These are phyloP conservation scores for Hecatera dysodea DNA, from an alignment of 2,888 invertebrate genomes.

Conservation along the genomic window DNA sequence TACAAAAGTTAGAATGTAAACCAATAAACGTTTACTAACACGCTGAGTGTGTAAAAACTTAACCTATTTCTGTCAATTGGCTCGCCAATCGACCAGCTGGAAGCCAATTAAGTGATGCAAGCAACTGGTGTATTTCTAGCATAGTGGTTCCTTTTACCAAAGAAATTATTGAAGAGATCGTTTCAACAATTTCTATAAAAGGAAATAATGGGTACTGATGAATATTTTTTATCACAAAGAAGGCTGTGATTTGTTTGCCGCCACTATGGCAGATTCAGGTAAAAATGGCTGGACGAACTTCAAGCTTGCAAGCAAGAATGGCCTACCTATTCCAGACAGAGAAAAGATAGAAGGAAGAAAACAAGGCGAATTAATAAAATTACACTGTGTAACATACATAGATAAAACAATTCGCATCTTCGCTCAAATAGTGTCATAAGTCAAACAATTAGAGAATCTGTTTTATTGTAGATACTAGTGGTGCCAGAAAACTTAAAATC, in stretches of 20 bases:
- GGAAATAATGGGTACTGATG: neutral
- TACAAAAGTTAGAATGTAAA: constrained; percentile 7
- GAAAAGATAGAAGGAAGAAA: neutral
- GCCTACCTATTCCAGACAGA: too few species aligned
- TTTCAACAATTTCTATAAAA: neutral
- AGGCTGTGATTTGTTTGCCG: neutral
- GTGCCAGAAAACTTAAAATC: too few species aligned
- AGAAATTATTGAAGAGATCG: too few species aligned
- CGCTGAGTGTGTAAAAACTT: constrained; percentile 11
- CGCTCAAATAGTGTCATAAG: too few species aligned
- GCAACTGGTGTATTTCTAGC: constrained; percentile 8
- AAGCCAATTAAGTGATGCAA: constrained; percentile 37
- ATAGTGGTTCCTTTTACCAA: neutral
- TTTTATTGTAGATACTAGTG: too few species aligned
- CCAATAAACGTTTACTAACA: constrained; percentile 21
- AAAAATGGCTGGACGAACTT: neutral
- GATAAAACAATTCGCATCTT: too few species aligned
- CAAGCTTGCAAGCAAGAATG: neutral
- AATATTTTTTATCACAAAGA: neutral
- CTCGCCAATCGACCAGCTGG: constrained; percentile 31
- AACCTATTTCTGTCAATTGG: constrained; percentile 30
- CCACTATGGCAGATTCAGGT: neutral
- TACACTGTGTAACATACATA: too few species aligned
- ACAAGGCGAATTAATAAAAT: too few species aligned
- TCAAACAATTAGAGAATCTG: too few species aligned